A percentile compares a stretch with the other conserved stretches of the same genome.
Evolutionary conservation across 2,797 vertebrate species (phyloP).

Genomic region (Enteromius fasciolatus): DNA sequence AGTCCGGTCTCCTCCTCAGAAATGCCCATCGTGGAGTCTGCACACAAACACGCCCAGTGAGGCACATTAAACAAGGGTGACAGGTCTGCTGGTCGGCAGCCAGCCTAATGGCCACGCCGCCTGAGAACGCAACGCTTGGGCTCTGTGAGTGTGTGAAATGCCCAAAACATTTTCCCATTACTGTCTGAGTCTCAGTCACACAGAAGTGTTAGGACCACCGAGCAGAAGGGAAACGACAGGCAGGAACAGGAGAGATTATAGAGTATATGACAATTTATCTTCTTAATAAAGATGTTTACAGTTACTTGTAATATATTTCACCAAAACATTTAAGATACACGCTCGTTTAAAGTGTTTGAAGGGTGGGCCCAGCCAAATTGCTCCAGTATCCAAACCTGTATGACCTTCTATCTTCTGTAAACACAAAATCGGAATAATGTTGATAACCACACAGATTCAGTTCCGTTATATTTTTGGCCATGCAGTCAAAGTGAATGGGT

Average conservation of each 20-base stretch:
- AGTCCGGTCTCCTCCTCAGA: not conserved
- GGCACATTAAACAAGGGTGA: conserved; percentile 53
- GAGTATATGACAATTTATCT: not conserved
- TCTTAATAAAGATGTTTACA: not conserved
- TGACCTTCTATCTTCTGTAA: not conserved
- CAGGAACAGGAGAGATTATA: not conserved
- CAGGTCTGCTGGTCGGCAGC: conserved; percentile 54
- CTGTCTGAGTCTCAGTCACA: conserved; percentile 34
- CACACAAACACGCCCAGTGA: conserved; percentile 40
- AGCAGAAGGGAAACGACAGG: not conserved
- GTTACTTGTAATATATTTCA: not conserved
- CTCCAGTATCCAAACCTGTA: not conserved
- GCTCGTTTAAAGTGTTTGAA: not conserved
- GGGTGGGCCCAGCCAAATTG: not conserved
- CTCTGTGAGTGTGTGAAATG: conserved; percentile 47
- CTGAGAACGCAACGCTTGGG: conserved; percentile 41
- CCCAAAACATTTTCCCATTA: conserved; percentile 48
- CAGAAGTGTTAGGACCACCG: conserved; percentile 15
- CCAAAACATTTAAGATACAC: not conserved
- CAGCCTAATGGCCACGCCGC: conserved; percentile 50
- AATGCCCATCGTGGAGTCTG: conserved; percentile 19
- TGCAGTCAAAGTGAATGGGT: not conserved
- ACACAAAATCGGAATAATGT: not conserved
- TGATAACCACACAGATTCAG: too few relatives aligned
- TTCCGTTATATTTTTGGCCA: not conserved